Evolutionary conservation across 1,140 invertebrate species (phyloP), one percentile per base, ranked within the genome.

Genomic region (Eumeta japonica): DNA sequence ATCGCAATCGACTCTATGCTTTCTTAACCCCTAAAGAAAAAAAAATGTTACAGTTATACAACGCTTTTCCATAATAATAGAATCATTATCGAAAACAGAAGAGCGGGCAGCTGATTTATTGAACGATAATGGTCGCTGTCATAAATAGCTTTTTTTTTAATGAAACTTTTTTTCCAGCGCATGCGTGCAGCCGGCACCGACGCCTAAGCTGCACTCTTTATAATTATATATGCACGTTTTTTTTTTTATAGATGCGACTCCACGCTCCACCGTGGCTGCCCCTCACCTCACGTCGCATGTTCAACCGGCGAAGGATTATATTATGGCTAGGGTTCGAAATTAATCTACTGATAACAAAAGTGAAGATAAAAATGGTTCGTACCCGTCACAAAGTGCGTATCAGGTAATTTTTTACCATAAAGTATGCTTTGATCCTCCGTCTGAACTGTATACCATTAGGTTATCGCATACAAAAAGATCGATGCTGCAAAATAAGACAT

Each of bases 31-130:
- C n/a, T n/a, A n/a, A n/a, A n/a, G n/a, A 41, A 35, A 45, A 71
- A 71, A 68, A 71, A 73, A 68, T 60, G 62, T 62, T 68, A 67
- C 68, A 73, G 68, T 71, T 73, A 73, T 58, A 71, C 64, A 73
- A 71, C 66, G 66, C 64, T 71, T 73, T 73, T 66, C 68, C 66
- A 74, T 74, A 71, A 74, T 74, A 74, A 73, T 74, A 74, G 66
- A 74, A 74, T 74, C 68, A 73, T 73, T 71, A 71, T 71, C 57
- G 66, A 73, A 73, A 73, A 71, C 68, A 73, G 68, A 70, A 73
- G 66, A 73, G 63, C 61, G 66, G 66, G 58, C 66, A 73, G 68
- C 68, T 73, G 68, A 73, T 73, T 73, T 73, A 73, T 73, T 71
- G 51, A 59, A 68, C 64, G 66, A 67, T 71, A 73, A 73, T 73